Evolutionary conservation across 2,797 vertebrate genomes (phyloP), one percentile per base, ranked within the genome.

Genomic region (Coreius guichenoti): DNA sequence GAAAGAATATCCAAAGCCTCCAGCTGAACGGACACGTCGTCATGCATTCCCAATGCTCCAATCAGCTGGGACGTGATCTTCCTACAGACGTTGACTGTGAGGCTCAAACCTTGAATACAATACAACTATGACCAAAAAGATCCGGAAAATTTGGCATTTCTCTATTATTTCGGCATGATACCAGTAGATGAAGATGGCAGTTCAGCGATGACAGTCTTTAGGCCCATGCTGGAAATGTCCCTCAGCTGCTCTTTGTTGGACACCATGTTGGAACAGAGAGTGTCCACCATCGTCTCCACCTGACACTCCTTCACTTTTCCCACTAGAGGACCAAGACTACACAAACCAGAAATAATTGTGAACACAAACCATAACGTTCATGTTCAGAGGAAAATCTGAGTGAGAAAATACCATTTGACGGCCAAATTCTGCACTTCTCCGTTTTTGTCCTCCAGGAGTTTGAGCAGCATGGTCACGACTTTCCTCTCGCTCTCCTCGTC

Each of bases 391-490:
- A 80, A 76, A 58, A 16, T 58, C 31, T 1, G 14, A 65, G 26
- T 31, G 33, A 63, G 9, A 47, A 31, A n/a, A 43, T 92, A 99
- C 98, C 98, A 99, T 93, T 97, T 98, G 68, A 99, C 97, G 0
- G 98, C 98, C 26, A 99, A 93, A 92, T 98, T 99, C 94, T 99
- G 98, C 56, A 99, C 98, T 91, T 99, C 98, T 8, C 98, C 98
- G 0, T 99, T 99, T 93, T 97, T 98, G 93, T 99, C 98, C 86
- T 99, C 97, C 86, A 99, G 94, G 82, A 99, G 94, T 79, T 94
- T 96, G 43, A 99, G 94, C 81, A 99, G 93, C 96, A 97, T 98
- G 87, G 93, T 93, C 82, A 99, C 98, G 82, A 99, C 97, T 87
- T 97, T 99, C 85, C 96, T 96, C 92, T 99, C 98, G 0, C 98